Evolutionary conservation across 2,113 vertebrate genomes (phyloP).

Genomic region (Echinops telfairi): DNA sequence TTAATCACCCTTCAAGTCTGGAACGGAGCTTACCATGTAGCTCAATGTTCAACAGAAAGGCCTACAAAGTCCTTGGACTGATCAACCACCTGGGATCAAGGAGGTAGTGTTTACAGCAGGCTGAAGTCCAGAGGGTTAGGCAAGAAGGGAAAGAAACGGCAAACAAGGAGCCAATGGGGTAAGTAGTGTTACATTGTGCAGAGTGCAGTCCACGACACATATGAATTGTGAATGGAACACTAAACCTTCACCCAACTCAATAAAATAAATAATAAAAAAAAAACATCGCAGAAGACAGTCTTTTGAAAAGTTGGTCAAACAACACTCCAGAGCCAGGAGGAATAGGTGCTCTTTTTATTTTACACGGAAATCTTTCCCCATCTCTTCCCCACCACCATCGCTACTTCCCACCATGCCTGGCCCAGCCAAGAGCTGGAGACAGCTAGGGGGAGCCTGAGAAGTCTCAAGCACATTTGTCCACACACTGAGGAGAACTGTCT

Average conservation of each 20-base stretch:
- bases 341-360: conserved; percentile 65
- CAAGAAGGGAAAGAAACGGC: too few relatives aligned
- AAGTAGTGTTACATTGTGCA: neutral
- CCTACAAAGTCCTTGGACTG: too few relatives aligned
- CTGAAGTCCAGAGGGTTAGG: too few relatives aligned
- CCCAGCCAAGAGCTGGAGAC: neutral
- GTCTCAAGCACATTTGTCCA: neutral
- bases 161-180: too few relatives aligned
- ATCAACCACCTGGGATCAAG: too few relatives aligned
- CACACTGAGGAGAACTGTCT: neutral
- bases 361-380: conserved; percentile 22
- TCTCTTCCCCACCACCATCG: neutral
- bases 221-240: too few relatives aligned
- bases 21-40: too few relatives aligned
- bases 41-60: too few relatives aligned
- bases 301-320: conserved; percentile 18
- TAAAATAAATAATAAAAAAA: neutral
- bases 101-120: too few relatives aligned
- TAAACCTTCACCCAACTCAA: too few relatives aligned
- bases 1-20: too few relatives aligned
- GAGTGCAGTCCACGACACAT: too few relatives aligned
- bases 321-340: conserved; percentile 57
- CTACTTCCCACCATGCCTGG: neutral
- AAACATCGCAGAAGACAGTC: neutral
- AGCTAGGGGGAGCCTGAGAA: neutral